phyloP scores from a whole-genome alignment of 2,797 vertebrate species.

The Galagoides demidoff region DNA sequence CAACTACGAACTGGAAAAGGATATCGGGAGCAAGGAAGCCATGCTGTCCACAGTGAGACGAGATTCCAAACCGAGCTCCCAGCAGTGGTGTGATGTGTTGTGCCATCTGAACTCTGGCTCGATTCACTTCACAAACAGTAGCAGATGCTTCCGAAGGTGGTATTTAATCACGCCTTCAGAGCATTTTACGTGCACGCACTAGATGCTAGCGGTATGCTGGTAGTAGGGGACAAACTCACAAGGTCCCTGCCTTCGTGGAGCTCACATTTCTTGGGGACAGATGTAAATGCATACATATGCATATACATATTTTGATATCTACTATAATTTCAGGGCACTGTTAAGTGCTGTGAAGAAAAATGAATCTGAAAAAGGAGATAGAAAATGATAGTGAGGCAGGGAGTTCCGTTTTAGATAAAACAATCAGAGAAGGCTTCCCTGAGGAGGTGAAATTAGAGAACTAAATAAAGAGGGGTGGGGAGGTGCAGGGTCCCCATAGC shows the following conservation, averaged over 20 bases:
- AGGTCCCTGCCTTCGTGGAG: neutral
- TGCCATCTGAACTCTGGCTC: neutral
- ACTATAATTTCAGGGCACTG: neutral
- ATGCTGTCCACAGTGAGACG: no score
- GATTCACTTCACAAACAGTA: neutral
- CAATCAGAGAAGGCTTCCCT: neutral
- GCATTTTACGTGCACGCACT: neutral
- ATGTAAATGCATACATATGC: neutral
- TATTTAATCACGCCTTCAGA: neutral
- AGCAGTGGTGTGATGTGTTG: fast-evolving
- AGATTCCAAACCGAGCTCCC: neutral
- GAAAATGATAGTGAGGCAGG: neutral
- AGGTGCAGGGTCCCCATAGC: no score
- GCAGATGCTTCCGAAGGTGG: neutral
- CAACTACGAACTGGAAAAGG: neutral
- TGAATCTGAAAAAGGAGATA: neutral
- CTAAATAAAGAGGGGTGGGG: no score
- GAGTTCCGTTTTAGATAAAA: neutral
- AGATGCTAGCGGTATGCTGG: neutral
- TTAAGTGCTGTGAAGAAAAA: neutral
- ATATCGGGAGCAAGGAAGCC: neutral
- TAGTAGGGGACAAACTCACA: neutral
- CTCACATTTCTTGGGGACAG: neutral
- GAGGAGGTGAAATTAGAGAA: neutral
- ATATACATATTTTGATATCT: neutral